Evolutionary conservation across 2,113 vertebrate species (phyloP), one percentile per base, ranked within the genome.

Genomic region (Phrynosoma platyrhinos): DNA sequence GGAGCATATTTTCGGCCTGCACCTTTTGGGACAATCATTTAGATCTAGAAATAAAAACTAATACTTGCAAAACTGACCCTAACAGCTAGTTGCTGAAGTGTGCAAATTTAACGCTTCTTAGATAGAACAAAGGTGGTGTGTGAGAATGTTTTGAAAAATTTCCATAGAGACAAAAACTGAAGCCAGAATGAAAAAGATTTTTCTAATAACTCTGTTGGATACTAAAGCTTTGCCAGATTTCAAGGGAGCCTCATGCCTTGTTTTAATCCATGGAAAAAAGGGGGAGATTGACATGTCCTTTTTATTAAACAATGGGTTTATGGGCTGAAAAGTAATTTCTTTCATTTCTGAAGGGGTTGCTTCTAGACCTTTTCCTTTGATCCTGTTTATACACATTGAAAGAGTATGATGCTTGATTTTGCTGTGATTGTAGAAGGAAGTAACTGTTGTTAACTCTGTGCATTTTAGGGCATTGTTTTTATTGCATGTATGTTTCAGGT

Each of bases 101-200:
- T 81, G n/a, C 62, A 75, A 77, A 82, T 27, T 87, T 84, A 77
- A 90, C 88, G 30, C 0, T 1, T 87, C 40, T 89, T 88, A 76
- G 79, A 3, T n/a, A 75, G 89, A 90, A 88, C 71, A 92, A 89
- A 90, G 78, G 52, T 77, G 71, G 89, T 21, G 58, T 84, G 89
- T 94, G 86, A 93, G 90, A 91, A 83, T 92, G 76, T 89, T 93
- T 58, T 55, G 69, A 78, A 30, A 62, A 16, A 85, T 93, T 94
- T 95, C 91, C 86, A 88, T 75, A 91, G 88, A 93, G 88, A 95
- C 83, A 92, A 90, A 95, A 81, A 4, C 64, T 83, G 92, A 94
- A 93, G 88, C 84, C 89, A 87, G 81, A 91, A 55, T 91, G 89
- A 80, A 84, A 88, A 93, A 90, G 88, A 91, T 93, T 90, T 91